Base-by-base conservation (phyloP, 2,888 invertebrate genomes). In the Dryobota labecula region DNA sequence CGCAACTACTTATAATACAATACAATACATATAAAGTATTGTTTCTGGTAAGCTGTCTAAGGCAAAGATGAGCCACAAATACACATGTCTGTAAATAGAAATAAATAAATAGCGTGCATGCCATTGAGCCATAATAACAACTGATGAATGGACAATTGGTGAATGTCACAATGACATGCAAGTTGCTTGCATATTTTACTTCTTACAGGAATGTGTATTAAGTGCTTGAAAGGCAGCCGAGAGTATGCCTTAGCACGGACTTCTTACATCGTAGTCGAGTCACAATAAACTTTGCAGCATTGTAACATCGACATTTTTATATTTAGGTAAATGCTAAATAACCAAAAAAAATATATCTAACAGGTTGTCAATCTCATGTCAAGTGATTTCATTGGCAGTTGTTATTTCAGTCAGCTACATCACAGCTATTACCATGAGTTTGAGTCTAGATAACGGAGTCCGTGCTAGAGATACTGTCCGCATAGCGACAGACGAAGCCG, bases 21-120 rank as follows among this genome's bases (percentile, higher is more conserved):
- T 43, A 58, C 2, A 30, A 60, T 38, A 58, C 24, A 51, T 43
- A 36, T 64, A 36, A 54, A 61, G 9, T 76, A 78, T 63, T 74
- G 68, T 38, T 80, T 78, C 27, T n/a, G 13, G 11, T 73, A 64
- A 70, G 53, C 58, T 63, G 57, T 66, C 20, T 72, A 63, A 70
- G 58, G 61, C 67, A 45, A 47, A 54, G 4, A 20, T 49, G 43
- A 68, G 49, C 24, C 49, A 5, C 11, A 11, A 38, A 5, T 8
- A 30, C 41, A 33, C 27, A 18, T 27, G 20, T 36, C 41, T 24
- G 13, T 38, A 33, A 24, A 1, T 36, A 60, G 15, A 41, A 41
- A 11, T 13, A 58, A 27, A 27, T 8, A 60, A 43, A 13, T 30
- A 43, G 27, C 13, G 20, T 43, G 20, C 20, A 43, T 60, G 20